Percentiles rank a stretch among this genome's conserved stretches.
These are phyloP conservation scores for Petromus typicus DNA, from an alignment of 2,113 vertebrate species.

Conservation along the genomic window DNA sequence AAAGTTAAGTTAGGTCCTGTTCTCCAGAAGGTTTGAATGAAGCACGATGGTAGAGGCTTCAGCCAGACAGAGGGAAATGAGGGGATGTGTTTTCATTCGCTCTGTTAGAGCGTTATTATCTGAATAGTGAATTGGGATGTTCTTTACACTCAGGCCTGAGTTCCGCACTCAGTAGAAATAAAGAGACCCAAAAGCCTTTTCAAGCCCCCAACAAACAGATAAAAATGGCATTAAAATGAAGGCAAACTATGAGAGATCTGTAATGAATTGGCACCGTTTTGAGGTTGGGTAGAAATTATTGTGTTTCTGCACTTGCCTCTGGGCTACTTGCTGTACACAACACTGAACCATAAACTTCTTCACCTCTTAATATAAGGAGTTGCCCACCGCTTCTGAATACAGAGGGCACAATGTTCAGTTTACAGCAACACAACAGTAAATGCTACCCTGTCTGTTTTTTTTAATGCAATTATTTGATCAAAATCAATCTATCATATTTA, in stretches of 20 bases:
- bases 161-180: neutral
- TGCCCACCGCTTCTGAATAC: neutral
- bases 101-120: neutral
- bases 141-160: neutral
- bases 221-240: conserved; percentile 67
- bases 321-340: neutral
- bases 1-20: neutral
- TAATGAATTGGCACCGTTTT: conserved; percentile 66
- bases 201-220: conserved; percentile 31
- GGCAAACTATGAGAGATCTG: conserved; percentile 42
- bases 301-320: conserved; percentile 65
- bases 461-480: conserved; percentile 55
- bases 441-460: conserved; percentile 48
- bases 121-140: neutral
- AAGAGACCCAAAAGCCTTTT: neutral
- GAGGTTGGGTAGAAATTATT: conserved; percentile 65
- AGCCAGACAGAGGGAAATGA: neutral
- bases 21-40: neutral
- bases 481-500: conserved; percentile 66
- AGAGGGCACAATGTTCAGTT: neutral
- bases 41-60: neutral
- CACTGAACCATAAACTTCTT: conserved; percentile 58
- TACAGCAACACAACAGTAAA: conserved; percentile 58
- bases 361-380: conserved; percentile 60
- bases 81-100: neutral